These are phyloP conservation scores for Myripristis murdjan DNA, from an alignment of 2,797 vertebrate genomes.

Conservation along the genomic window DNA sequence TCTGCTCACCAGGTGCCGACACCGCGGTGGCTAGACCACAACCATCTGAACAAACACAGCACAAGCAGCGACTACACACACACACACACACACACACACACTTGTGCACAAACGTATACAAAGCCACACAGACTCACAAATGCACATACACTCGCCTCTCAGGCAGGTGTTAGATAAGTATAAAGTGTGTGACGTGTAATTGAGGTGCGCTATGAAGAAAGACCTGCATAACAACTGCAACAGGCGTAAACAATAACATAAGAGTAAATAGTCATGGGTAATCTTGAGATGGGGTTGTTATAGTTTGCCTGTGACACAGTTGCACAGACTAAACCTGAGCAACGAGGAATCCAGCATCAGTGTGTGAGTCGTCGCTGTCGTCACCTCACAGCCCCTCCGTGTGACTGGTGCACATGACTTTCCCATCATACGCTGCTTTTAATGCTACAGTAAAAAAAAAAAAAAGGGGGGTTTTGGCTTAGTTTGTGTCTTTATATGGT, in stretches of 20 bases:
- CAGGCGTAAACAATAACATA: slow-evolving; percentile 16
- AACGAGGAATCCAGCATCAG: slow-evolving; percentile 10
- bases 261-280: too few species aligned
- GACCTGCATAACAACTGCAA: slow-evolving; percentile 19
- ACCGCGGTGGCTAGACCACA: slow-evolving; percentile 57
- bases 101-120: slow-evolving; percentile 41
- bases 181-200: slow-evolving; percentile 37
- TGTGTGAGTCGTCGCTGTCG: slow-evolving; percentile 30
- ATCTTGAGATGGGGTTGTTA: too few species aligned
- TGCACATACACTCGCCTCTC: slow-evolving; percentile 33
- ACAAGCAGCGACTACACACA: slow-evolving; percentile 8
- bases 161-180: slow-evolving; percentile 54
- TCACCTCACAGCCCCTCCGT: slow-evolving; percentile 9
- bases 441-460: neutral
- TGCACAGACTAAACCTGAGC: slow-evolving; percentile 14
- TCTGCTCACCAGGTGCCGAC: slow-evolving; percentile 67
- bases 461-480: too few species aligned
- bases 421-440: neutral
- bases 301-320: too few species aligned
- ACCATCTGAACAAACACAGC: slow-evolving; percentile 76
- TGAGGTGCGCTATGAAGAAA: slow-evolving; percentile 12
- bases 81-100: slow-evolving; percentile 42
- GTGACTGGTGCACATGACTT: neutral
- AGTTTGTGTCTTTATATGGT: neutral
- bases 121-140: slow-evolving; percentile 43